Evolutionary conservation across 2,888 invertebrate species (phyloP).

Genomic region (Acronicta alni): DNA sequence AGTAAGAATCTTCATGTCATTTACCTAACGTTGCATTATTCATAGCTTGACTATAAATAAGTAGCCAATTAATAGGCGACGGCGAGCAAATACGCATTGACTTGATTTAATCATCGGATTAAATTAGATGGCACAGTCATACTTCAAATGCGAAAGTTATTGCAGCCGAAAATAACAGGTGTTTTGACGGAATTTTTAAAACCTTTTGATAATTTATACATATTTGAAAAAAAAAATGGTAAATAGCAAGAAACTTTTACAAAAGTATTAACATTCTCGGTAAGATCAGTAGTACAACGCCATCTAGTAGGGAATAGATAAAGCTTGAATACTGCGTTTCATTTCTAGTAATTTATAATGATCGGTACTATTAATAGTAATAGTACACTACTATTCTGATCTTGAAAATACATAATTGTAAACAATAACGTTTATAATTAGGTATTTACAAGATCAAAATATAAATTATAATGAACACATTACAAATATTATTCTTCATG

Average conservation of each 20-base stretch:
- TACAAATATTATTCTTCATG: too few relatives aligned
- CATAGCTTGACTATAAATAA: constrained; percentile 42
- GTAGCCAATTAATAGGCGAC: constrained; percentile 37
- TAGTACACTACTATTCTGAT: too few relatives aligned
- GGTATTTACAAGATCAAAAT: too few relatives aligned
- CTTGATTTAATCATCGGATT: constrained; percentile 42
- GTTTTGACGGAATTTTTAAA: neutral
- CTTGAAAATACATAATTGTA: too few relatives aligned
- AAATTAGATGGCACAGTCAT: constrained; percentile 32
- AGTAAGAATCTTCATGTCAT: constrained; percentile 28
- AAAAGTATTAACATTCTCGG: too few relatives aligned
- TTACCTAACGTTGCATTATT: constrained; percentile 46
- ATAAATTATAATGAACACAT: too few relatives aligned
- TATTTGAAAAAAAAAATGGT: too few relatives aligned
- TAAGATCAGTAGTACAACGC: constrained; percentile 20
- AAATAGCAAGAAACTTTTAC: too few relatives aligned
- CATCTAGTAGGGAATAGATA: constrained; percentile 40
- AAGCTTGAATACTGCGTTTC: neutral
- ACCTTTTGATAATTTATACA: too few relatives aligned
- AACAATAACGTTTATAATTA: too few relatives aligned
- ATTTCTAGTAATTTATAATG: too few relatives aligned
- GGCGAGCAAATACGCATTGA: constrained; percentile 19
- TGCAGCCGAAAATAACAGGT: constrained; percentile 2
- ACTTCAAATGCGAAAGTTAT: constrained; percentile 22
- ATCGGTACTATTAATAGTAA: too few relatives aligned